These are phyloP conservation scores for Myotis davidii DNA, from an alignment of 2,113 vertebrate genomes.

Conservation along the genomic window DNA sequence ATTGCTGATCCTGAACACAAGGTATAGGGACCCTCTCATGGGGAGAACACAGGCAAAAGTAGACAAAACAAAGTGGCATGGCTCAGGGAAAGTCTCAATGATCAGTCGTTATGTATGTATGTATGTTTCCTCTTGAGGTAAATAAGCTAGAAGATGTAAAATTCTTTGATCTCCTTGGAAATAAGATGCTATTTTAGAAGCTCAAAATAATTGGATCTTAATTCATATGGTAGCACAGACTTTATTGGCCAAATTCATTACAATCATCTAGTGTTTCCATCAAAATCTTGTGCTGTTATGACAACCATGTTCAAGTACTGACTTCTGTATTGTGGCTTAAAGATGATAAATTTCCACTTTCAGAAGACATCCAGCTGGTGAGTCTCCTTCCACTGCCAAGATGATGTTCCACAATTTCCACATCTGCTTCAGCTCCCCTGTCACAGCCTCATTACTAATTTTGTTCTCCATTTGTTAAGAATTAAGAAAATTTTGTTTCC, in stretches of 20 bases:
- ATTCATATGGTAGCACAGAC: conserved; percentile 28
- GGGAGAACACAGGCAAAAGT: background rate
- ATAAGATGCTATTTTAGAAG: conserved; percentile 42
- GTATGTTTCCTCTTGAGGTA: background rate
- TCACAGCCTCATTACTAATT: conserved; percentile 18
- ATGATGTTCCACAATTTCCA: conserved; percentile 68
- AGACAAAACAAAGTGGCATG: background rate
- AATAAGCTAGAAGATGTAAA: background rate
- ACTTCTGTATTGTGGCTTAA: conserved; percentile 65
- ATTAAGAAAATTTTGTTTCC: conserved; percentile 23
- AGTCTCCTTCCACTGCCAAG: conserved; percentile 23
- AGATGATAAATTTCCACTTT: conserved; percentile 47
- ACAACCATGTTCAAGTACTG: conserved; percentile 57
- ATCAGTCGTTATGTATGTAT: background rate
- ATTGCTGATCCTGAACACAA: background rate
- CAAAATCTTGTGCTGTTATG: conserved; percentile 65
- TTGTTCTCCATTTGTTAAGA: conserved; percentile 53
- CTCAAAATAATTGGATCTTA: conserved; percentile 43
- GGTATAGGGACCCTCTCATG: background rate
- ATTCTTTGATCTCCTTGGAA: background rate
- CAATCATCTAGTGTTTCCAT: conserved; percentile 59
- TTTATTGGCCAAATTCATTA: conserved; percentile 40
- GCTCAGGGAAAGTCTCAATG: background rate
- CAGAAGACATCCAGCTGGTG: conserved; percentile 70
- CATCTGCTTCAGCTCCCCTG: conserved; percentile 42